A percentile compares a stretch with the other conserved stretches of the same genome.
phyloP scores from a whole-genome alignment of 2,113 vertebrate species.

The Coryphaenoides rupestris region DNA sequence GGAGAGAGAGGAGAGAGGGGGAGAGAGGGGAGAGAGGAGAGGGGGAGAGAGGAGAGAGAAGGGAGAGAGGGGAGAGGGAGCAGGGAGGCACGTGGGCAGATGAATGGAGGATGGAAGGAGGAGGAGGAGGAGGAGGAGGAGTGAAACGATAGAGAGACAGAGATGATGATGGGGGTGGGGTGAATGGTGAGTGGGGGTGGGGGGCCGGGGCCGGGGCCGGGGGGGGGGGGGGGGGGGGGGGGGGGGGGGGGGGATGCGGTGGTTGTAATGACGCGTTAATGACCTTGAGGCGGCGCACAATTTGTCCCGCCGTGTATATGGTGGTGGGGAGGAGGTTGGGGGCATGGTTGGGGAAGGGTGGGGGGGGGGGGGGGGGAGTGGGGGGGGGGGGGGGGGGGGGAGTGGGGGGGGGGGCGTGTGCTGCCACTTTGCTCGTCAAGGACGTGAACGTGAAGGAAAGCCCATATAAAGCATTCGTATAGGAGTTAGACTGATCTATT shows the following conservation, averaged over 20 bases:
- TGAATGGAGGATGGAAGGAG: conserved; percentile 38
- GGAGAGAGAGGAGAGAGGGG: neutral
- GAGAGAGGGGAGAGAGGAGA: neutral
- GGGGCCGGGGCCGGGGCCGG: conserved; percentile 49
- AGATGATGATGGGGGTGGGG: neutral
- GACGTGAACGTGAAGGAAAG: too few relatives aligned
- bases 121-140: neutral
- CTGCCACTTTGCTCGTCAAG: too few relatives aligned
- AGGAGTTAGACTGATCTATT: too few relatives aligned
- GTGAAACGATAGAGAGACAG: conserved; percentile 15
- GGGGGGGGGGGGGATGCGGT: conserved; percentile 17
- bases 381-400: too few relatives aligned
- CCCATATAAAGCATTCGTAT: too few relatives aligned
- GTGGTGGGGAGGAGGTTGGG: too few relatives aligned
- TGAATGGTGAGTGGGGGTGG: conserved; percentile 18
- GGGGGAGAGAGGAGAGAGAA: conserved; percentile 1
- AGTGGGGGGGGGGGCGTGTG: too few relatives aligned
- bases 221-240: conserved; percentile 60
- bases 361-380: too few relatives aligned
- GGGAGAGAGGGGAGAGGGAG: conserved; percentile 39
- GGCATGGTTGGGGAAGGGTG: too few relatives aligned
- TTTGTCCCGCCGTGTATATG: too few relatives aligned
- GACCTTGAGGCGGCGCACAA: neutral
- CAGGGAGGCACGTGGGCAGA: too few relatives aligned
- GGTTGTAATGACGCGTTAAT: conserved; percentile 18